These are phyloP conservation scores for Acomys russatus DNA, from an alignment of 2,797 vertebrate species.

Conservation along the genomic window DNA sequence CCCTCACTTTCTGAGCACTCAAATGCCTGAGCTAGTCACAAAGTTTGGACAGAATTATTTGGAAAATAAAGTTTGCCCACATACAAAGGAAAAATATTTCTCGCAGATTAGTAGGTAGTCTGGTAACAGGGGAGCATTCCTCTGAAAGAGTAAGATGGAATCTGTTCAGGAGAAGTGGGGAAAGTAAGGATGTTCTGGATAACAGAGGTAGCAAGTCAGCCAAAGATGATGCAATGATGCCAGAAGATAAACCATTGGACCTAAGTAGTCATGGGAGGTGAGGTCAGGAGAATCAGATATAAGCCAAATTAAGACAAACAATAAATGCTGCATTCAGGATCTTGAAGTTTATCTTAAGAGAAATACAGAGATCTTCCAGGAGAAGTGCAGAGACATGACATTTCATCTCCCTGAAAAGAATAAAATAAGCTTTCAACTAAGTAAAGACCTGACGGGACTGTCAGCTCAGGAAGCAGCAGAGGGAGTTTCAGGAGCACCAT, in stretches of 20 bases:
- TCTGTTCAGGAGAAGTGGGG: not conserved
- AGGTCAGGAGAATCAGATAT: not conserved
- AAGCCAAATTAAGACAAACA: not conserved
- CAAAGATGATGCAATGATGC: too few species aligned
- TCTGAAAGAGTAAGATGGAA: conserved; percentile 21
- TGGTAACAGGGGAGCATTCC: not conserved
- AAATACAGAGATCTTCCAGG: not conserved
- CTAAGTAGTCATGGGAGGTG: not conserved
- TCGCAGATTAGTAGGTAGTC: not conserved
- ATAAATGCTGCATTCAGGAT: not conserved
- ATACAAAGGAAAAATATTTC: not conserved
- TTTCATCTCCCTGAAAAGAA: not conserved
- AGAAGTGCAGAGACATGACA: not conserved
- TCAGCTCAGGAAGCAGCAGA: not conserved
- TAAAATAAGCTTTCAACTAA: not conserved
- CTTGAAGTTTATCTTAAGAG: not conserved
- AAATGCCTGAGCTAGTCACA: not conserved
- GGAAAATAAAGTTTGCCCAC: not conserved
- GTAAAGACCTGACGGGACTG: not conserved
- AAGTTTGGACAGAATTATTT: conserved; percentile 10
- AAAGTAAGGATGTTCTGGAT: not conserved
- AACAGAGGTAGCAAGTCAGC: not conserved
- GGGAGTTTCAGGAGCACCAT: not conserved
- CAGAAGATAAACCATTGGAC: not conserved
- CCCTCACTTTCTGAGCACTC: conserved; percentile 22